Evolutionary conservation across 1,140 invertebrate genomes (phyloP), one percentile per base, ranked within the genome.

Genomic region (Drosophila sucinea): DNA sequence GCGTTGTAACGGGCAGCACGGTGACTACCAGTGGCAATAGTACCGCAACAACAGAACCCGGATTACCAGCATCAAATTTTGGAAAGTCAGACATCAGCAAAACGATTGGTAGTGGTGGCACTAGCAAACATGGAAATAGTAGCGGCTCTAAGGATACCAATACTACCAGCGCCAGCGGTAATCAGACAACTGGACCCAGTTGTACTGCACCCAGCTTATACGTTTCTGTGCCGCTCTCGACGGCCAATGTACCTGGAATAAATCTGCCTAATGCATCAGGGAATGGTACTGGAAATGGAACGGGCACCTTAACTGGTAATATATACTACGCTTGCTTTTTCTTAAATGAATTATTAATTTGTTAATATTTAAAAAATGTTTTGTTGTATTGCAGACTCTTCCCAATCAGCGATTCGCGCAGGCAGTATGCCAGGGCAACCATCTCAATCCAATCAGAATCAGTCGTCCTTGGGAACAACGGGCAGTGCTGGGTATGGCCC

Each of bases 241-340:
- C 90, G 25, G 90, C 91, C 35, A 91, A 91, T 84, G 91, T 92
- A 92, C 91, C 91, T 92, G 91, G 91, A 73, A 79, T 92, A 30
- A 92, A 81, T 77, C 66, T 92, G 70, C 91, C 91, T 10, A 51
- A 27, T 51, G 44, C 44, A 27, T 27, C 44, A 6, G 44, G 23
- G 27, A 27, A 23, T 25, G 44, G 23, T 3, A 1, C 44, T 60
- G 70, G 87, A 62, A 79, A 54, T 61, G 78, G 29, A 56, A 75
- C 51, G 33, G 75, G 23, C 44, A 27, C 23, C 10, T 51, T 6
- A 27, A 51, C 8, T 51, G 44, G 44, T 51, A 51, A 51, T 47
- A 10, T 27, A 1, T 3, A 38, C 3, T 38, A 38, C 4, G 3
- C 4, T 47, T 2, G 1, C 44, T 7, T 7, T 5, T 35, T 5